Evolutionary conservation across 2,113 vertebrate genomes (phyloP), one percentile per base, ranked within the genome.

Genomic region (Coptodon bakossiorum): DNA sequence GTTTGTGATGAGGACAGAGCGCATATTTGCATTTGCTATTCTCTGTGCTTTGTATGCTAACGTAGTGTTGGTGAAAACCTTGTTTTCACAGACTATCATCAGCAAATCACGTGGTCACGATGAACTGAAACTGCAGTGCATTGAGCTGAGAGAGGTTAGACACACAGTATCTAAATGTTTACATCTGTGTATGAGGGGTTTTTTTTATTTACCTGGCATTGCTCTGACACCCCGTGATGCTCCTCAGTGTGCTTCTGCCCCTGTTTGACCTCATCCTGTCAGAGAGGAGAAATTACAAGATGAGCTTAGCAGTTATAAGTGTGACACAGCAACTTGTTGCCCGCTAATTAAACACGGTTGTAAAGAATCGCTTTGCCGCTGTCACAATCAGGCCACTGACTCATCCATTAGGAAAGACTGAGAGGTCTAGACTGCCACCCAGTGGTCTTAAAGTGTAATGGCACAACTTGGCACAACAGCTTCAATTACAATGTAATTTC

Each of bases 361-460:
- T 86, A 82, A 86, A 85, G 43, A 82, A 48, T 87, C 63, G 80
- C 78, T 80, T 86, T 52, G 79, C 24, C 52, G 66, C 66, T 79
- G 63, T 85, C 34, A 88, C 82, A 68, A 84, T 92, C 73, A 86
- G 79, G 12, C 36, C 54, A 43, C 45, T 61, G 6, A 40, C 61
- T 85, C 82, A 24, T 66, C 27, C 31, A 31, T 31, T 45, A 3
- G 57, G 27, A 36, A 19, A 10, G 68, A 89, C 83, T 71, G 10
- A 52, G 38, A 90, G 85, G 61, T 27, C 83, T 86, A 89, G 88
- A 89, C 93, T 96, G 96, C 96, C 94, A 66, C 87, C 96, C 17
- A 66, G 92, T 96, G 96, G 95, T 92, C 34, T 68, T 54, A 14
- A 81, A 31, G 6, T 40, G 83, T 7, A 50, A 90, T 14, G 24